Evolutionary conservation across 2,113 vertebrate species (phyloP), one percentile per base, ranked within the genome.

Genomic region (Sander vitreus): DNA sequence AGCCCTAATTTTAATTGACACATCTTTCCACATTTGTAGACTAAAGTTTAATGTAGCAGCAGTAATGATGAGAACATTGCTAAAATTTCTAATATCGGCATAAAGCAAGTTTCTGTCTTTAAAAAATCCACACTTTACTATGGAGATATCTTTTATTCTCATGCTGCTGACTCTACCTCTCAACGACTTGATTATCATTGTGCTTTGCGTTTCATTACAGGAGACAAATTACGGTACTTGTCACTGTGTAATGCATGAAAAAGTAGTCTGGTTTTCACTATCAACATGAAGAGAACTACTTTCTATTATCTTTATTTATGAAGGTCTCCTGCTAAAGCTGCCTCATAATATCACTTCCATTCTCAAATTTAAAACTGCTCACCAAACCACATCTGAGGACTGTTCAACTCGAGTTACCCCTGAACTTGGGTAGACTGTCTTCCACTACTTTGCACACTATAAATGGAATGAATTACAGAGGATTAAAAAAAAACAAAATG

Each of bases 271-370:
- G 9, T 13, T 33, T 53, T 23, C 21, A 12, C 21, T 43, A 3
- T 23, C 12, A 51, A 36, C 66, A 36, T 33, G 30, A 58, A 13
- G n/a, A 47, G 9, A 47, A 58, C n/a, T 12, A 3, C 53, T 18
- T 43, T 25, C 10, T 13, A 14, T 27, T 12, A 6, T 19, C 16
- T 43, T 39, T 25, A 57, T 30, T 62, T 21, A 8, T 62, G 16
- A 73, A 62, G 72, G 19, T 73, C 45, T 48, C 71, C 18, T 15
- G 55, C 43, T 50, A 33, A 59, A 48, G 23, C 18, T 73, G 57
- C 55, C 55, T 30, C 71, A 48, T 18, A 48, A 21, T 4, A 60
- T 59, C 6, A 50, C 10, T 36, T 73, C 2, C 48, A 5, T 58
- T 30, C 2, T 59, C 6, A 9, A 30, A 73, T 43, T 45, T 72